phyloP scores from a whole-genome alignment of 2,888 invertebrate genomes.

The Cordylochernes scorpioides region DNA sequence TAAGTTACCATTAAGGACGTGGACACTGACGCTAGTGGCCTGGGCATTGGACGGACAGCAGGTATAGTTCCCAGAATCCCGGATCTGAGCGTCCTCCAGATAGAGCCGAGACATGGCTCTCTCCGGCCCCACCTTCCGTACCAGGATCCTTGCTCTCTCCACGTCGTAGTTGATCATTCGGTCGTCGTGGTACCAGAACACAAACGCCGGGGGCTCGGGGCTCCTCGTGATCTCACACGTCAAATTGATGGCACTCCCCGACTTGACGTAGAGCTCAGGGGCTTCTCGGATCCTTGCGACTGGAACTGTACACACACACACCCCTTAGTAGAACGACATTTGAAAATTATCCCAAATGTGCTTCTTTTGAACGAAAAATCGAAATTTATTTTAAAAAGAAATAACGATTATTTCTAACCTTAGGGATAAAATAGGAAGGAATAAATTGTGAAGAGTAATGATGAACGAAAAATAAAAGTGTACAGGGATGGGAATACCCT shows the following conservation, averaged over 20 bases:
- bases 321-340: too few relatives aligned
- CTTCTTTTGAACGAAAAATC: too few relatives aligned
- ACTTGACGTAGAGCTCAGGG: slow-evolving; percentile 56
- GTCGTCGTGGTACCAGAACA: slow-evolving; percentile 83
- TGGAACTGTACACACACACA: too few relatives aligned
- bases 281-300: slow-evolving; percentile 62
- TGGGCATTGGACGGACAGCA: slow-evolving; percentile 60
- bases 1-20: slow-evolving; percentile 32
- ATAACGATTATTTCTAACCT: too few relatives aligned
- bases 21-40: slow-evolving; percentile 52
- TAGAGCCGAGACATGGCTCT: slow-evolving; percentile 58
- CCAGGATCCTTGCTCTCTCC: slow-evolving; percentile 44
- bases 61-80: slow-evolving; percentile 67
- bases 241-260: slow-evolving; percentile 53
- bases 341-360: too few relatives aligned
- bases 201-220: slow-evolving; percentile 70
- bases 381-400: too few relatives aligned
- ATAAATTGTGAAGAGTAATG: too few relatives aligned
- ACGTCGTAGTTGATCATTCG: slow-evolving; percentile 70
- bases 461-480: too few relatives aligned
- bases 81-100: slow-evolving; percentile 48
- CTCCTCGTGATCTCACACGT: slow-evolving; percentile 74
- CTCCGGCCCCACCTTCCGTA: slow-evolving; percentile 52
- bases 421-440: too few relatives aligned
- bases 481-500: too few relatives aligned